Percentiles rank a stretch among this genome's conserved stretches.
phyloP scores from a whole-genome alignment of 2,888 invertebrate species.

The Eledone cirrhosa region DNA sequence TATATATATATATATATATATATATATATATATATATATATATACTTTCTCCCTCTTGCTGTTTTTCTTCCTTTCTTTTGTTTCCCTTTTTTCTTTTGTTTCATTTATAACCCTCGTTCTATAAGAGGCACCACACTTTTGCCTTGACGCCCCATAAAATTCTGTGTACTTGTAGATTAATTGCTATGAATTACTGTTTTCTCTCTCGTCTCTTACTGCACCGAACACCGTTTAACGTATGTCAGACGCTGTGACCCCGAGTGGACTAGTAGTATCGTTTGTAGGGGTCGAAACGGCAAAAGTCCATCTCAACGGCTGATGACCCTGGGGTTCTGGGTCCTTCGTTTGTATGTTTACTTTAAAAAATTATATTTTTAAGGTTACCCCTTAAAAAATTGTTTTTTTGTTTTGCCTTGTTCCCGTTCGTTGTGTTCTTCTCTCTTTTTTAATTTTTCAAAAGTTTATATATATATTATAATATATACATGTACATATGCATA shows the following conservation, averaged over 20 bases:
- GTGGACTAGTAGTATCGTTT: too few species aligned
- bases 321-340: too few species aligned
- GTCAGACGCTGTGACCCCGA: too few species aligned
- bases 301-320: too few species aligned
- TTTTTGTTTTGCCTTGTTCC: background rate
- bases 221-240: background rate
- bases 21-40: too few species aligned
- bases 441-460: background rate
- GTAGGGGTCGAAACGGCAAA: too few species aligned
- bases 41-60: too few species aligned
- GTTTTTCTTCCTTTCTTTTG: too few species aligned
- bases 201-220: background rate
- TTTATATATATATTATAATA: background rate
- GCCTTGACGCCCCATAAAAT: background rate
- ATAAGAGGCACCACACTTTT: background rate
- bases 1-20: too few species aligned
- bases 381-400: background rate
- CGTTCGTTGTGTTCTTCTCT: background rate
- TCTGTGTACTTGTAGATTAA: too few species aligned
- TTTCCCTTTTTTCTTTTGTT: background rate
- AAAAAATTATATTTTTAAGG: background rate
- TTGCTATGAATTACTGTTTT: background rate
- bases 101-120: background rate
- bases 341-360: background rate
- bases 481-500: too few species aligned